A percentile compares a stretch with the other conserved stretches of the same genome.
Evolutionary conservation across 2,888 invertebrate genomes (phyloP).

Genomic region (Plemyria rubiginata): DNA sequence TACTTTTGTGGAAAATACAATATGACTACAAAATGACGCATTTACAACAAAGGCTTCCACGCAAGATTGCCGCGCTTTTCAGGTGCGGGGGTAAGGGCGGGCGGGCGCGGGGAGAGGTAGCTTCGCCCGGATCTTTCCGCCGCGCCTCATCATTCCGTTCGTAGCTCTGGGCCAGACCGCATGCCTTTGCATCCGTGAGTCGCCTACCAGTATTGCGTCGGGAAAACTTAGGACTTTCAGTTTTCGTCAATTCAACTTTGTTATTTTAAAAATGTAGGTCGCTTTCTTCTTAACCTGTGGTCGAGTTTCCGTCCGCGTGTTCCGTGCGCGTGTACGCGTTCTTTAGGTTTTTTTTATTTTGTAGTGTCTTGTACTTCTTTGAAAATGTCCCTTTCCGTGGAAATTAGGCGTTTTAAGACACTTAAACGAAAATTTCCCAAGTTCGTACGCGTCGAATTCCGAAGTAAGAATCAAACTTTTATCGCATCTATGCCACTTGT

Average conservation of each 20-base stretch:
- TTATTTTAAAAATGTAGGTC: conserved; percentile 12
- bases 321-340: conserved; percentile 7
- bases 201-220: conserved; percentile 35
- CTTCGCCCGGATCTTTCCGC: conserved; percentile 44
- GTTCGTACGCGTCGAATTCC: conserved; percentile 88
- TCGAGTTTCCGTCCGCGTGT: background rate
- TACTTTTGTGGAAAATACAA: no score
- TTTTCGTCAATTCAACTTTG: conserved; percentile 11
- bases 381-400: conserved; percentile 88
- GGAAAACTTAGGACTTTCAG: conserved; percentile 38
- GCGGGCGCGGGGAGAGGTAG: conserved; percentile 55
- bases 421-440: conserved; percentile 88
- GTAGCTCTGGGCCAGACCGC: conserved; percentile 38
- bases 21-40: conserved; percentile 12
- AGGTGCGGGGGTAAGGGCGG: conserved; percentile 25
- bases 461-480: conserved; percentile 85
- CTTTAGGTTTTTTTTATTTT: conserved; percentile 6
- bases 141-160: conserved; percentile 56
- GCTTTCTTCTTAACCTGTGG: conserved; percentile 7
- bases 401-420: conserved; percentile 88
- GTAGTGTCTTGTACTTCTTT: conserved; percentile 14
- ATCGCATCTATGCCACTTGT: no score
- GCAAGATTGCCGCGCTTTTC: conserved; percentile 22
- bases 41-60: conserved; percentile 27
- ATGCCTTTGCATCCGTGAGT: conserved; percentile 27